Evolutionary conservation across 2,888 invertebrate species (phyloP).

Genomic region (Aphelenchoides bicaudatus): DNA sequence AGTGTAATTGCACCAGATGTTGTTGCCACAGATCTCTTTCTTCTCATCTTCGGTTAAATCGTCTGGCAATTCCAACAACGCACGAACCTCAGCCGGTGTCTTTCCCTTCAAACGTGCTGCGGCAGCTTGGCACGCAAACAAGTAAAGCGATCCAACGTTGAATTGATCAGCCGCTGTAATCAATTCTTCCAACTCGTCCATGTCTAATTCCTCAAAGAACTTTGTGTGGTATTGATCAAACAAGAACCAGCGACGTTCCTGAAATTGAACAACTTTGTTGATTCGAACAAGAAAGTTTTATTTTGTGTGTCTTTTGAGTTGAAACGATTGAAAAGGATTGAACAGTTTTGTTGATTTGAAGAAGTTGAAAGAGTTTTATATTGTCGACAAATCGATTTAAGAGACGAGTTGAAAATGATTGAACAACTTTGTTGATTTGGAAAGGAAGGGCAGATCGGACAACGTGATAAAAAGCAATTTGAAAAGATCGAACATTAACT

Average conservation of each 20-base stretch:
- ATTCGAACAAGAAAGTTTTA: too few relatives aligned
- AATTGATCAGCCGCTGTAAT: conserved; percentile 23
- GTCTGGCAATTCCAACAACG: conserved; percentile 18
- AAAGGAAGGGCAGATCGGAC: too few relatives aligned
- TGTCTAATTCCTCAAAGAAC: conserved; percentile 13
- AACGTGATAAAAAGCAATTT: too few relatives aligned
- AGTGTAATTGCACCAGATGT: conserved; percentile 18
- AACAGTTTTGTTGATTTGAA: too few relatives aligned
- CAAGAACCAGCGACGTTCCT: conserved; percentile 19
- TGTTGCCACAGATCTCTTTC: conserved; percentile 13
- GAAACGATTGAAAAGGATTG: too few relatives aligned
- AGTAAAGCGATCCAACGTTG: conserved; percentile 22
- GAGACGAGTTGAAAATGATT: too few relatives aligned
- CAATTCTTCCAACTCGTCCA: conserved; percentile 23
- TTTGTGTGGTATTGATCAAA: conserved; percentile 12
- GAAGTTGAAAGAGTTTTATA: too few relatives aligned
- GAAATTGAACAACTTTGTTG: too few relatives aligned
- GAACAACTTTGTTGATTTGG: too few relatives aligned
- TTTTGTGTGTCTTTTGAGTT: too few relatives aligned
- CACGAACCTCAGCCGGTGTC: conserved; percentile 21
- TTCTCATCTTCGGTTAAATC: conserved; percentile 24
- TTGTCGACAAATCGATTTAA: too few relatives aligned
- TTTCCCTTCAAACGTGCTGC: conserved; percentile 19
- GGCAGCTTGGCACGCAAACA: conserved; percentile 23
- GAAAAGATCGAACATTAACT: too few relatives aligned